phyloP scores from a whole-genome alignment of 2,888 invertebrate genomes.

The Macropis europaea region DNA sequence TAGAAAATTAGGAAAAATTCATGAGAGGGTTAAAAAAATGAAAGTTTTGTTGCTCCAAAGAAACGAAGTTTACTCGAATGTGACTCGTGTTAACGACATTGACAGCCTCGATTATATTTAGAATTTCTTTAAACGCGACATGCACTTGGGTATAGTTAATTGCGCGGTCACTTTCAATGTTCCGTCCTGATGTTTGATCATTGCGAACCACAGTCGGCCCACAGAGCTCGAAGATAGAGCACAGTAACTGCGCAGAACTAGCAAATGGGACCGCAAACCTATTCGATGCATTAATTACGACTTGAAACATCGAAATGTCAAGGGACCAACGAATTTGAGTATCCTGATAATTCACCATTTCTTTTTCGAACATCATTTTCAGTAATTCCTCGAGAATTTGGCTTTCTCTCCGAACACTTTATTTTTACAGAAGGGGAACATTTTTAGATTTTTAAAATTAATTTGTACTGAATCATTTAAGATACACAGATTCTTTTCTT shows the following conservation, averaged over 20 bases:
- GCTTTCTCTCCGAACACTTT: neutral
- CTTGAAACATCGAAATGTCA: conserved; percentile 1
- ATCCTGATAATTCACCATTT: neutral
- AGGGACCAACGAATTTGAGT: neutral
- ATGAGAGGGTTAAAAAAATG: no score
- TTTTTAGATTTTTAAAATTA: no score
- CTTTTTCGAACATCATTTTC: neutral
- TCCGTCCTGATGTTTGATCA: neutral
- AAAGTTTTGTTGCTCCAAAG: no score
- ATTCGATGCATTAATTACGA: conserved; percentile 11
- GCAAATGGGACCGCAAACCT: neutral
- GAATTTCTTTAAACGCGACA: no score
- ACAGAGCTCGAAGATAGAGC: conserved; percentile 1
- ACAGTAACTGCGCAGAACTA: neutral
- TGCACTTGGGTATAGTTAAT: conserved; percentile 1
- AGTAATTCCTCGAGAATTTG: neutral
- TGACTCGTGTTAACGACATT: no score
- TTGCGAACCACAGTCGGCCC: neutral
- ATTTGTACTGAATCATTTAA: no score
- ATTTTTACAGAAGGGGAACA: no score
- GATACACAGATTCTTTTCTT: no score
- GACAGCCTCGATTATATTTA: no score
- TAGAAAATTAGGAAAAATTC: no score
- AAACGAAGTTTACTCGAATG: conserved; percentile 3
- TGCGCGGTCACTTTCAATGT: conserved; percentile 2